Conservation (phyloP, 1,140 invertebrate species). For the Campoletis sonorensis region DNA sequence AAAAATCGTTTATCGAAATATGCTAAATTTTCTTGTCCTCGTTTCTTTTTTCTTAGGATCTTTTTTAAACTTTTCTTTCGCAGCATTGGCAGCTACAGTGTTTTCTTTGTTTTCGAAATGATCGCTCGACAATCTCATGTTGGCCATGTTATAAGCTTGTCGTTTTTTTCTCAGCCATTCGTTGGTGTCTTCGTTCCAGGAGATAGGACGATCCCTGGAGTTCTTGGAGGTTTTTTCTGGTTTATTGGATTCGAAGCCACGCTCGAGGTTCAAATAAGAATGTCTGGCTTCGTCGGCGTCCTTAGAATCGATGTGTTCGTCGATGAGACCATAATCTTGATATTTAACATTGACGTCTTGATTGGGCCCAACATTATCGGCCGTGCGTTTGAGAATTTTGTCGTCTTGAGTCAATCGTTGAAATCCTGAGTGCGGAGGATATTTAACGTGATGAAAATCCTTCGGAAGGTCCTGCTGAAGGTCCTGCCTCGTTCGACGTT, state of each 20-base stretch:
- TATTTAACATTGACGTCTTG: constrained; percentile 67
- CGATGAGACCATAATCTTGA: constrained; percentile 71
- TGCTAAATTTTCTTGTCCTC: constrained; percentile 66
- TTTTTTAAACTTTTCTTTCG: constrained; percentile 51
- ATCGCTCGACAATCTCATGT: constrained; percentile 53
- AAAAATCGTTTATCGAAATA: constrained; percentile 64
- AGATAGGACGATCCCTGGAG: constrained; percentile 63
- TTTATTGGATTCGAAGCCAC: constrained; percentile 51
- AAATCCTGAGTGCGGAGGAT: constrained; percentile 23
- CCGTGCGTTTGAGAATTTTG: constrained; percentile 66
- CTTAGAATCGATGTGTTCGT: constrained; percentile 48
- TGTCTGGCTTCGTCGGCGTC: constrained; percentile 35
- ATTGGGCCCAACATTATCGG: constrained; percentile 67
- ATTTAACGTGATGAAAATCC: too few species aligned
- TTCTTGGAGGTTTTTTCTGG: not conserved
- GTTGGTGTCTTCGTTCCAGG: constrained; percentile 69
- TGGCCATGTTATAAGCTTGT: constrained; percentile 66
- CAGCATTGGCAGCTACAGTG: constrained; percentile 40
- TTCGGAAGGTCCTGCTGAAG: not conserved
- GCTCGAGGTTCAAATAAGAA: not conserved
- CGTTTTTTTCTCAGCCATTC: constrained; percentile 71
- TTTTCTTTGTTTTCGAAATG: constrained; percentile 67
- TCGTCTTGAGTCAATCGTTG: constrained; percentile 53
- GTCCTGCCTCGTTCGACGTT: constrained; percentile 57
- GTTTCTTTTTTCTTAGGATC: constrained; percentile 58